Evolutionary conservation across 2,888 invertebrate genomes (phyloP).

Genomic region (Eupithecia abbreviata): DNA sequence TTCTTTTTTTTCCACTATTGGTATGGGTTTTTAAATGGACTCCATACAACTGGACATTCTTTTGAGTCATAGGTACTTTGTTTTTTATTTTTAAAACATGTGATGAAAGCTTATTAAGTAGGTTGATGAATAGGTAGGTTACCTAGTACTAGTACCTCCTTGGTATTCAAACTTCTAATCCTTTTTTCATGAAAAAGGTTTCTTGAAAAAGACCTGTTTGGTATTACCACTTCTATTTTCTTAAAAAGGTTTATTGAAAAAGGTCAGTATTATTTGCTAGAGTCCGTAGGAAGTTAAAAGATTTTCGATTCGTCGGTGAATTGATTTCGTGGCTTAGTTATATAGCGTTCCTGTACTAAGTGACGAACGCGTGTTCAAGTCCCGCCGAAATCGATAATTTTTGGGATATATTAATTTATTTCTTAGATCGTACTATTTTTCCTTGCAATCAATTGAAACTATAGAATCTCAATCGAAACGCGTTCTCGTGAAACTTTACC

Average conservation of each 20-base stretch:
- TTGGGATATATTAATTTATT: no score
- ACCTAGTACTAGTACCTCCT: background rate
- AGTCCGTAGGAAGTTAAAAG: no score
- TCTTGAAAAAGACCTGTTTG: background rate
- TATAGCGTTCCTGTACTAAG: no score
- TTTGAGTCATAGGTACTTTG: slow-evolving; percentile 14
- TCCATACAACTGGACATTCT: slow-evolving; percentile 22
- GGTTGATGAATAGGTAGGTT: background rate
- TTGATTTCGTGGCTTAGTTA: no score
- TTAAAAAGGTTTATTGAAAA: no score
- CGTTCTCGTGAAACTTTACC: background rate
- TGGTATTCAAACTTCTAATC: background rate
- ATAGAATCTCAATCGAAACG: background rate
- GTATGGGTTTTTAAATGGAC: slow-evolving; percentile 35
- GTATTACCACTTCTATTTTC: no score
- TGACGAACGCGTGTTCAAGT: no score
- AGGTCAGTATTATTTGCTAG: no score
- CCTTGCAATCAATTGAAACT: background rate
- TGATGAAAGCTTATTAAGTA: slow-evolving; percentile 25
- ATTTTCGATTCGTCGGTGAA: no score
- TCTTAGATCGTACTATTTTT: background rate
- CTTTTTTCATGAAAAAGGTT: background rate
- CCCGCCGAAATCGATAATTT: no score
- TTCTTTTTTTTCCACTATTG: slow-evolving; percentile 36
- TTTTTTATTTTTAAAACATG: slow-evolving; percentile 20